A percentile compares a stretch with the other conserved stretches of the same genome.
These are phyloP conservation scores for Achroia grisella DNA, from an alignment of 1,140 invertebrate genomes.

Conservation along the genomic window DNA sequence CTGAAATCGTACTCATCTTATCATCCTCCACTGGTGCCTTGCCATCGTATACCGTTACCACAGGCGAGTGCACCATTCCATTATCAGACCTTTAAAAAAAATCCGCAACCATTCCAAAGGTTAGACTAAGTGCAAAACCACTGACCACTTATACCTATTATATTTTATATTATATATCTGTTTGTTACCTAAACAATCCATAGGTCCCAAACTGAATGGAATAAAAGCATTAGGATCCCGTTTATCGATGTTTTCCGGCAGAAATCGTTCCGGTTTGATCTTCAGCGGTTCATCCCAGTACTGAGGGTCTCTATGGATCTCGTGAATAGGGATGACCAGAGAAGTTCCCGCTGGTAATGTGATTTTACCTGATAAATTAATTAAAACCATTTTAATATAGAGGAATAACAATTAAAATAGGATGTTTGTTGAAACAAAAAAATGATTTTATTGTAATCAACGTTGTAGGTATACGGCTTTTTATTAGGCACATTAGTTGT, in stretches of 20 bases:
- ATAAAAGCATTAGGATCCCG: constrained; percentile 74
- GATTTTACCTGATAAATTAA: constrained; percentile 55
- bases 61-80: too few species aligned
- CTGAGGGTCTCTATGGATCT: constrained; percentile 39
- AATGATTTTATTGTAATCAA: too few species aligned
- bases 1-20: too few species aligned
- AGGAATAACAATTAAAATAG: too few species aligned
- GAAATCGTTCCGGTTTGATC: constrained; percentile 82
- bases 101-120: too few species aligned
- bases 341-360: constrained; percentile 71
- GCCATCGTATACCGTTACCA: too few species aligned
- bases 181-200: constrained; percentile 76
- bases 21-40: too few species aligned
- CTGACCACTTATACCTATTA: not conserved
- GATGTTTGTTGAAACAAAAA: too few species aligned
- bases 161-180: too few species aligned
- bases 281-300: constrained; percentile 40
- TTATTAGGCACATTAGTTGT: too few species aligned
- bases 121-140: not conserved
- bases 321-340: constrained; percentile 36
- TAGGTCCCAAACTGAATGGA: constrained; percentile 78
- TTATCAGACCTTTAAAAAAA: too few species aligned
- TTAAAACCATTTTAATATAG: not conserved
- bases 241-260: constrained; percentile 69
- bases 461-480: too few species aligned